Evolutionary conservation across 2,888 invertebrate species (phyloP), one percentile per base, ranked within the genome.

Genomic region (Andrena bicolor): DNA sequence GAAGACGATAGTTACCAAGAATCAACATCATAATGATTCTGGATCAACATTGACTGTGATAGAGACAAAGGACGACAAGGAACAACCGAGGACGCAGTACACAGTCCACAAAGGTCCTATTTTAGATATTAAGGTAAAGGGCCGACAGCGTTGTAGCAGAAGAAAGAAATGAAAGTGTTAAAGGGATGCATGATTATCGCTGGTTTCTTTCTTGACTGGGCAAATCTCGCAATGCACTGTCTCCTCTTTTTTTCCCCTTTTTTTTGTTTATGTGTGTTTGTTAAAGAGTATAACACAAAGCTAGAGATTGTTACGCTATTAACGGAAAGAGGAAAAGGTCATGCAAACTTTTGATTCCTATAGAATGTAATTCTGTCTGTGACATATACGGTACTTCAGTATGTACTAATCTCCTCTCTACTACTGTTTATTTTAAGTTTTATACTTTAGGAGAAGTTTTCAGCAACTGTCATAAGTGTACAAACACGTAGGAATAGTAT

Each of bases 111-210:
- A 92, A 82, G 94, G 94, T 75, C 94, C 94, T 49, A 93, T 94
- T 83, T 90, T 94, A 86, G 92, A 93, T 84, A 92, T 94, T 77
- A 93, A 94, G 93, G 94, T 94, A 92, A 91, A 90, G 82, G 75
- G 66, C 51, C 32, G 16, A 20, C 23, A 0, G 26, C 53, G 23
- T 41, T 20, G 32, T 58, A 23, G 16, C 20, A 68, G 20, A 60
- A 76, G 23, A 58, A 60, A 28, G 23, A 73, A 56, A 48, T n/a
- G n/a, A 65, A 5, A 58, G 28, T 30, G n/a, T 51, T 53, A 20
- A 61, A 65, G 5, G n/a, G 13, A 13, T 66, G 30, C 65, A 66
- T 60, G 32, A 26, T 13, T 23, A 48, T 56, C 53, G 6, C 56
- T 66, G 20, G 20, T 61, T 13, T 23, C 63, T 41, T 41, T 53